phyloP scores from a whole-genome alignment of 2,113 vertebrate genomes.

The Colistium nudipinnis region DNA sequence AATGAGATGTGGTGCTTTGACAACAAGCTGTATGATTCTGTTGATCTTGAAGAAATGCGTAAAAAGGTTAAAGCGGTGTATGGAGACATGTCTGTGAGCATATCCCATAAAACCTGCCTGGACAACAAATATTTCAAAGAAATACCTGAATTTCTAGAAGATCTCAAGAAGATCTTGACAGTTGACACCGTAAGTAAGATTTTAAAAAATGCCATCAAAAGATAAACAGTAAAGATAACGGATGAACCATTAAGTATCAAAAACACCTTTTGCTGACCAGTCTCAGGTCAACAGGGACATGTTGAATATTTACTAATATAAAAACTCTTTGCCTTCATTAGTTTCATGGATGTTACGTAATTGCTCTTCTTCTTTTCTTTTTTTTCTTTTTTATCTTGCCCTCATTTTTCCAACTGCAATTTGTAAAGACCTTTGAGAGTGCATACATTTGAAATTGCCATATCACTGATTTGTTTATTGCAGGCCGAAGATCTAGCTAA shows the following conservation, averaged over 20 bases:
- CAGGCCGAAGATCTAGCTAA: conserved; percentile 49
- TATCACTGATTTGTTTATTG: not conserved
- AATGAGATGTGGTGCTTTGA: conserved; percentile 41
- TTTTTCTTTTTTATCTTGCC: too few species aligned
- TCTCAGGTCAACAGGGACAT: too few species aligned
- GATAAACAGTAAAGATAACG: too few species aligned
- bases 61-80: conserved; percentile 52
- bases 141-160: conserved; percentile 26
- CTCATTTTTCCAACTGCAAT: not conserved
- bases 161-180: conserved; percentile 4
- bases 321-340: not conserved
- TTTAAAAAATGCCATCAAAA: too few species aligned
- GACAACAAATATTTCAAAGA: conserved; percentile 36
- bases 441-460: too few species aligned
- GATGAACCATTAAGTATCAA: too few species aligned
- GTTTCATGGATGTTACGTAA: not conserved
- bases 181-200: conserved; percentile 38
- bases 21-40: not conserved
- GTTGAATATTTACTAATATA: not conserved
- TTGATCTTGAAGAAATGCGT: not conserved
- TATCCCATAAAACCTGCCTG: not conserved
- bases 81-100: conserved; percentile 41
- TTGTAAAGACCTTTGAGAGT: not conserved
- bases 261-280: too few species aligned
- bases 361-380: too few species aligned